Evolutionary conservation across 2,888 invertebrate species (phyloP), one percentile per base, ranked within the genome.

Genomic region (Lathronympha strigana): DNA sequence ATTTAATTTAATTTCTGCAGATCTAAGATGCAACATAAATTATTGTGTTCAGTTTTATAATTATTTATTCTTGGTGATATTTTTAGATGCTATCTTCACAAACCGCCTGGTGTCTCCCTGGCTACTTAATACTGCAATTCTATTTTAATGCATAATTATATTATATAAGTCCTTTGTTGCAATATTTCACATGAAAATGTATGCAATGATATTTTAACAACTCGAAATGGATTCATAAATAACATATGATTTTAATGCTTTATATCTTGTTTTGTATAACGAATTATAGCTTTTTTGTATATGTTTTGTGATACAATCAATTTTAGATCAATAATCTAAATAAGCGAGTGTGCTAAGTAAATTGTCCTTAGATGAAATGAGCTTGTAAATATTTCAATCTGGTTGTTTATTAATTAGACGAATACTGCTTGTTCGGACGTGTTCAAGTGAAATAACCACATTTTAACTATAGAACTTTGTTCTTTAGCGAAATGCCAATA

Each of bases 121-220:
- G 40, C 64, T 58, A 64, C 57, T 60, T 63, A 54, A 47, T 45
- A 47, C n/a, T 38, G 43, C 62, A 36, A 55, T 45, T 38, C 54
- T 17, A 28, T 69, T 72, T 76, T 66, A 75, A 76, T 74, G 87
- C 87, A 87, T 88, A 88, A 88, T 88, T 75, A 73, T 81, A 71
- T 75, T 74, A 75, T 78, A 74, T 77, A 87, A 87, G 86, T 87
- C 73, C 80, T 86, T 74, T 71, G 88, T 87, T 90, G 90, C 90
- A 90, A 90, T 90, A 90, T 85, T 76, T 71, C 73, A 88, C 88
- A 88, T 89, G 76, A 78, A 87, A 87, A 87, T 73, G 71, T 72
- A 74, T 74, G 70, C 70, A 71, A 45, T 57, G 57, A 63, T 64
- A 28, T 64, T 60, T 60, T 66, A 66, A 47, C 66, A 61, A 54